A percentile compares a stretch with the other conserved stretches of the same genome.
Conservation (phyloP, 2,797 vertebrate genomes). For the Lophotriccus pileatus region DNA sequence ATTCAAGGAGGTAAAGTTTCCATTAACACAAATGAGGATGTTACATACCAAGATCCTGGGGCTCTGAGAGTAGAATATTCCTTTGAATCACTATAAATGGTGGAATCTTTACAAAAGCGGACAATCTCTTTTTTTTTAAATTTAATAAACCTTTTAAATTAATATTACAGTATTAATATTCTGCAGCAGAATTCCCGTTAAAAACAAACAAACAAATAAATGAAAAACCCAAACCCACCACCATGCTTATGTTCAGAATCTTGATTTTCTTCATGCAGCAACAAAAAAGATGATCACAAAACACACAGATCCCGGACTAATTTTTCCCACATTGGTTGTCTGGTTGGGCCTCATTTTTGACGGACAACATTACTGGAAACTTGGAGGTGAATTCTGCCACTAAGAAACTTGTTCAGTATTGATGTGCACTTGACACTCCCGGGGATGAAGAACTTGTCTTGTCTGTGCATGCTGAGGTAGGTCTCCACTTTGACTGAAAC, state of each 20-base stretch:
- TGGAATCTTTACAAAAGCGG: not conserved
- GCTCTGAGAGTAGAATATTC: not conserved
- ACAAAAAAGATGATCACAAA: not conserved
- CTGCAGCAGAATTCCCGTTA: not conserved
- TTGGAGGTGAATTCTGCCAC: not conserved
- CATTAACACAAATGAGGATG: not conserved
- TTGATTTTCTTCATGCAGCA: not conserved
- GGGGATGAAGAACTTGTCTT: not conserved
- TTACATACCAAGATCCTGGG: not conserved
- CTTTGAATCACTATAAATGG: not conserved
- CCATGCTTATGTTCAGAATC: not conserved
- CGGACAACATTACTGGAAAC: not conserved
- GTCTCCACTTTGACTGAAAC: not conserved
- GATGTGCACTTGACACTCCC: not conserved
- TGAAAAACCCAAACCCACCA: not conserved
- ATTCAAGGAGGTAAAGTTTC: constrained; percentile 34
- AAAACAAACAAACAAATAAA: not conserved
- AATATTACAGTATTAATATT: not conserved
- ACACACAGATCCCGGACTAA: not conserved
- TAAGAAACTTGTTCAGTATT: not conserved
- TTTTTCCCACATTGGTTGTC: not conserved
- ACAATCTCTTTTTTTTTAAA: not conserved
- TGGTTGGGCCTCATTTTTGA: not conserved
- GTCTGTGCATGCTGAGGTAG: not conserved
- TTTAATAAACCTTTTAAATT: not conserved